Evolutionary conservation across 1,140 invertebrate genomes (phyloP).

Genomic region (Fragariocoptes setiger): DNA sequence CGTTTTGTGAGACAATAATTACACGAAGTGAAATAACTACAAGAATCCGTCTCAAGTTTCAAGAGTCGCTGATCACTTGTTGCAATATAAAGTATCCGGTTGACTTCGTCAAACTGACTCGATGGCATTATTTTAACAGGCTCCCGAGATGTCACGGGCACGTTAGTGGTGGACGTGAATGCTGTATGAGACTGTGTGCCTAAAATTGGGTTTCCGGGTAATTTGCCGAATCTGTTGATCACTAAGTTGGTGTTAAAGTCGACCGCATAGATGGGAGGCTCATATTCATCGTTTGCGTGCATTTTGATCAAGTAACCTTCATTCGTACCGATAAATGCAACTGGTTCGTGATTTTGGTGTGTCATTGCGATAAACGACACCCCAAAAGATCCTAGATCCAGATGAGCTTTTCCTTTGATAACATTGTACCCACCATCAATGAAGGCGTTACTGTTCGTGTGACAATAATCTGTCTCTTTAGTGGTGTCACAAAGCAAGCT

Average conservation of each 20-base stretch:
- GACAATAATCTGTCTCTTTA: no score
- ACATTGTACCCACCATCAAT: no score
- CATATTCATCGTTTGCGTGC: background rate
- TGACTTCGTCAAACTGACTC: no score
- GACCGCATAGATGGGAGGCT: background rate
- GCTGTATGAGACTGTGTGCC: no score
- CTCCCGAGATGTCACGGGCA: no score
- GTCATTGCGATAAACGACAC: background rate
- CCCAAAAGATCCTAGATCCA: background rate
- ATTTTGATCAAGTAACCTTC: background rate
- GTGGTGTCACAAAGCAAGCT: no score
- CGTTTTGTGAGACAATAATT: conserved; percentile 12
- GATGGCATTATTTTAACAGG: no score
- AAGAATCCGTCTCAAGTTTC: conserved; percentile 10
- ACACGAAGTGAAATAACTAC: conserved; percentile 15
- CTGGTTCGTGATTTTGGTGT: background rate
- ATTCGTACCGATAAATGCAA: background rate
- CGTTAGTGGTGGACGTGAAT: no score
- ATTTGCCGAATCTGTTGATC: background rate
- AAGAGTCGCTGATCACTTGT: background rate
- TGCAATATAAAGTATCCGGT: background rate
- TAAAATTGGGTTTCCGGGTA: background rate
- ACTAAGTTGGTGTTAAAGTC: background rate
- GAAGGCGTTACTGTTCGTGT: no score
- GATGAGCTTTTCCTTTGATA: background rate